A percentile compares a stretch with the other conserved stretches of the same genome.
Evolutionary conservation across 2,888 invertebrate genomes (phyloP).

Genomic region (Habroteleia sp.): DNA sequence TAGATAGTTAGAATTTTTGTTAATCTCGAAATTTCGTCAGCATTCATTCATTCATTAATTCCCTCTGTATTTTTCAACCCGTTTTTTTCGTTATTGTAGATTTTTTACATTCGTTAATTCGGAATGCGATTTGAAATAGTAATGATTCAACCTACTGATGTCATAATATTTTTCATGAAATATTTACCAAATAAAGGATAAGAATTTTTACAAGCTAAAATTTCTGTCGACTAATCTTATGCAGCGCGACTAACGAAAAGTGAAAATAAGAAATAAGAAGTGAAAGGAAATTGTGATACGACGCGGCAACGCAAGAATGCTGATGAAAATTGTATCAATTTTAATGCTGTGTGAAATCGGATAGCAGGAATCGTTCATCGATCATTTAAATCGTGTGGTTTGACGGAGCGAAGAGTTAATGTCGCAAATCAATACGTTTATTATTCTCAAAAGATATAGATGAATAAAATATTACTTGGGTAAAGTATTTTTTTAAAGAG

Average conservation of each 20-base stretch:
- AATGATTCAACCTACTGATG: slow-evolving; percentile 35
- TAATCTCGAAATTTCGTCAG: slow-evolving; percentile 13
- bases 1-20: slow-evolving; percentile 1
- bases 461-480: too few species aligned
- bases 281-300: slow-evolving; percentile 17
- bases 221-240: slow-evolving; percentile 9
- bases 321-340: slow-evolving; percentile 12
- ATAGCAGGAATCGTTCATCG: slow-evolving; percentile 4
- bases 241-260: slow-evolving; percentile 18
- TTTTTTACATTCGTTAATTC: slow-evolving; percentile 40
- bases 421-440: too few species aligned
- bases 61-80: slow-evolving; percentile 8
- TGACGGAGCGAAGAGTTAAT: slow-evolving; percentile 3
- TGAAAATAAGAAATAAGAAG: slow-evolving; percentile 28
- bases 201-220: slow-evolving; percentile 35
- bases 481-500: too few species aligned
- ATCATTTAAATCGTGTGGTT: slow-evolving; percentile 10
- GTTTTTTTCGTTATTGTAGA: slow-evolving; percentile 17
- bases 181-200: slow-evolving; percentile 34
- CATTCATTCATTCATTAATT: slow-evolving; percentile 39
- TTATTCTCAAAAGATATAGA: too few species aligned
- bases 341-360: slow-evolving; percentile 4
- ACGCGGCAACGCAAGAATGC: too few species aligned
- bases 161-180: slow-evolving; percentile 35
- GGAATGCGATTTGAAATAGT: slow-evolving; percentile 42